A percentile compares a stretch with the other conserved stretches of the same genome.
Evolutionary conservation across 2,888 invertebrate genomes (phyloP).

Genomic region (Lepidochrysops patricia): DNA sequence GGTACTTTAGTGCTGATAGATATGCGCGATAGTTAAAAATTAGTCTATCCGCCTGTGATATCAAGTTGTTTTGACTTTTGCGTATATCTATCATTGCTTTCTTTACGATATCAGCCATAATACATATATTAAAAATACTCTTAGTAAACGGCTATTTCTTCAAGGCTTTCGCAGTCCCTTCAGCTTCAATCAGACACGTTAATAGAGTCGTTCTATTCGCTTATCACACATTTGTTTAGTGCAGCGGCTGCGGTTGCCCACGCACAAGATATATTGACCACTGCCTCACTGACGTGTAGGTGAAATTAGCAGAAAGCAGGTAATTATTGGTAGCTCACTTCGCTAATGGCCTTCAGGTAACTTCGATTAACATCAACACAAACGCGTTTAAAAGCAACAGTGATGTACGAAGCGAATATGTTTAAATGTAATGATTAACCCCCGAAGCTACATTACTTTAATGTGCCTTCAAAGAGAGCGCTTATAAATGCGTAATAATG

Average conservation of each 20-base stretch:
- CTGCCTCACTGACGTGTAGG: constrained; percentile 27
- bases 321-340: constrained; percentile 32
- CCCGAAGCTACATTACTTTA: constrained; percentile 8
- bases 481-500: background rate
- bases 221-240: background rate
- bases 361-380: constrained; percentile 52
- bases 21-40: too few species aligned
- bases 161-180: background rate
- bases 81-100: too few species aligned
- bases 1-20: too few species aligned
- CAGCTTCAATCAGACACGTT: background rate
- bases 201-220: background rate
- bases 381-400: constrained; percentile 36
- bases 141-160: too few species aligned
- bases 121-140: too few species aligned
- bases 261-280: background rate
- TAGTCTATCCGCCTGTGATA: too few species aligned
- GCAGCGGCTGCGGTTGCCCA: background rate
- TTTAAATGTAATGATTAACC: constrained; percentile 27
- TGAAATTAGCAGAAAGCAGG: constrained; percentile 39
- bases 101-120: too few species aligned
- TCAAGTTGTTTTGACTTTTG: too few species aligned
- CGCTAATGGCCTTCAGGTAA: constrained; percentile 31
- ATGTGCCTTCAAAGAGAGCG: background rate
- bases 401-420: constrained; percentile 44